Evolutionary conservation across 2,888 invertebrate species (phyloP).

Genomic region (Limnephilus marmoratus): DNA sequence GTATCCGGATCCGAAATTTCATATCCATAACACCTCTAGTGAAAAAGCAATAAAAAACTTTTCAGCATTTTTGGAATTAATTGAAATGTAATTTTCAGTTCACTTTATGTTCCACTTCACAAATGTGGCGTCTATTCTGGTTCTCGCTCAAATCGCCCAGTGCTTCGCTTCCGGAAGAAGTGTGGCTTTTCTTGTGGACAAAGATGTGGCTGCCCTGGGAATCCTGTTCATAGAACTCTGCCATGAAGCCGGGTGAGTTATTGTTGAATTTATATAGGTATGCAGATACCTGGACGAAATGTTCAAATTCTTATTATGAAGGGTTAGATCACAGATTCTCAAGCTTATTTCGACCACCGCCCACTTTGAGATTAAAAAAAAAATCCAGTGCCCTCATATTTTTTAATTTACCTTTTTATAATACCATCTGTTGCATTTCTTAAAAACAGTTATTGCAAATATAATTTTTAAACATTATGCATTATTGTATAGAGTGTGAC

Average conservation of each 20-base stretch:
- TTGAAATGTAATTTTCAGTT: not conserved
- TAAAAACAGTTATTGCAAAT: too few species aligned
- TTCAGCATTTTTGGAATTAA: not conserved
- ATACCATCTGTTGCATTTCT: too few species aligned
- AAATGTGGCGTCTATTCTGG: constrained; percentile 67
- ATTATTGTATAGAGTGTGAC: too few species aligned
- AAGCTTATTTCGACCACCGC: too few species aligned
- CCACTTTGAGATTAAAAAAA: too few species aligned
- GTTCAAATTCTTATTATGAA: not conserved
- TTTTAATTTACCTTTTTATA: too few species aligned
- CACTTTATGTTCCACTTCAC: not conserved
- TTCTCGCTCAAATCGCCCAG: constrained; percentile 74
- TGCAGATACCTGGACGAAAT: not conserved
- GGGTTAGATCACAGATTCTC: not conserved
- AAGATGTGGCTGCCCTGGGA: constrained; percentile 71
- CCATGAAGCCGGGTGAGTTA: constrained; percentile 72
- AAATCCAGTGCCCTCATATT: too few species aligned
- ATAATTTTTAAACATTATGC: too few species aligned
- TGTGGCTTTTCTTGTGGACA: constrained; percentile 73
- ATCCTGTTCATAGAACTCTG: constrained; percentile 74
- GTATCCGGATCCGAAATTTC: too few species aligned
- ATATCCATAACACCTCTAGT: too few species aligned
- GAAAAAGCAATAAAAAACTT: not conserved
- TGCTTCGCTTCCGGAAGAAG: constrained; percentile 75
- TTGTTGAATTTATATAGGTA: not conserved